phyloP scores from a whole-genome alignment of 2,797 vertebrate genomes.

The Sebastes kiyomatsui region DNA sequence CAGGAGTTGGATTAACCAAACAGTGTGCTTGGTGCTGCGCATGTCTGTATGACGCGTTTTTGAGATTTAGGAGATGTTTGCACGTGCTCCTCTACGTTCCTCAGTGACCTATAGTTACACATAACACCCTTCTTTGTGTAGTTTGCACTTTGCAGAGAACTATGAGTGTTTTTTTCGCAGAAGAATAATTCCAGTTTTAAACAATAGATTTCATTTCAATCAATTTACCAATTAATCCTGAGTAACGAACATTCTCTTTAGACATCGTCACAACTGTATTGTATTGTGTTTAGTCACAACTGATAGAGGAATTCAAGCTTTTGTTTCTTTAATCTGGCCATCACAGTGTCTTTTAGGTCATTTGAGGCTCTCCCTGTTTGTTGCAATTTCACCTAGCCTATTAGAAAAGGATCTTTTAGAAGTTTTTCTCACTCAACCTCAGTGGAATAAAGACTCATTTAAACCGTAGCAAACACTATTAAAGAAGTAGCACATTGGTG shows the following conservation, averaged over 20 bases:
- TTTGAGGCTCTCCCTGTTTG: background rate
- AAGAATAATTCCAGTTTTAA: background rate
- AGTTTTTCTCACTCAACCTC: background rate
- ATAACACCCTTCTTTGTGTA: background rate
- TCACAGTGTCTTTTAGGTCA: background rate
- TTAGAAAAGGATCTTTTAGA: background rate
- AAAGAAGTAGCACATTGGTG: background rate
- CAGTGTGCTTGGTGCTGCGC: background rate
- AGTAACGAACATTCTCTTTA: background rate
- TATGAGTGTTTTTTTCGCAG: background rate
- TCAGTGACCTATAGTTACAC: background rate
- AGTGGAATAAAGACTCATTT: slow-evolving; percentile 4
- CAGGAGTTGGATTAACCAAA: background rate
- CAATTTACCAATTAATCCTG: background rate
- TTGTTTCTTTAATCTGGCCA: background rate
- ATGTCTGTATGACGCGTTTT: background rate
- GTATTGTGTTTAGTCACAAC: background rate
- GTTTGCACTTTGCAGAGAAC: no score
- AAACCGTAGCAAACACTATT: background rate
- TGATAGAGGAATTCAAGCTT: background rate
- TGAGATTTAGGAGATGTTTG: background rate
- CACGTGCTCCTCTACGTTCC: background rate
- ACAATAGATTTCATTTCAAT: background rate
- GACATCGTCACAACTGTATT: background rate
- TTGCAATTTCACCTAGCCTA: background rate